Percentiles rank a stretch among this genome's conserved stretches.
Conservation (phyloP, 2,888 invertebrate genomes). For the Tetrapedia diversipes region DNA sequence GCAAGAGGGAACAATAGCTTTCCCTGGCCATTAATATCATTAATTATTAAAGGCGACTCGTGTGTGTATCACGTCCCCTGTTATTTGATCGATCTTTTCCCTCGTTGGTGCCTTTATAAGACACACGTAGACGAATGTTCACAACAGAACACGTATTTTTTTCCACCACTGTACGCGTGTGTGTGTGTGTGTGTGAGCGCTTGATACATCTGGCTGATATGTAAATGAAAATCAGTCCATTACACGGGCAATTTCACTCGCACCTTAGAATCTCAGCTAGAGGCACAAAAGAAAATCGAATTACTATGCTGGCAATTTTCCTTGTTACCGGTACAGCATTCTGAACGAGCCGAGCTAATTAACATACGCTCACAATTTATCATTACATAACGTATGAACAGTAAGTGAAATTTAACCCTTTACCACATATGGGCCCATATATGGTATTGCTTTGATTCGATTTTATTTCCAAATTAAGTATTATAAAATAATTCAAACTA, state of each 20-base stretch:
- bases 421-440: no score
- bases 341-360: neutral
- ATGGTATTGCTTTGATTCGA: no score
- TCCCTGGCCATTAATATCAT: conserved; percentile 54
- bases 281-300: conserved; percentile 8
- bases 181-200: no score
- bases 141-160: no score
- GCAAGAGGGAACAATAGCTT: conserved; percentile 56
- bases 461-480: no score
- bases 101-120: neutral
- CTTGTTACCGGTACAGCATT: neutral
- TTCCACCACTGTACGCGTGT: no score
- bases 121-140: no score
- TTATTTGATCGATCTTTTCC: conserved; percentile 30
- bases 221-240: conserved; percentile 43
- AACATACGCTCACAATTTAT: neutral
- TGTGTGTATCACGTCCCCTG: neutral
- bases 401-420: neutral
- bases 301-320: conserved; percentile 13
- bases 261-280: neutral
- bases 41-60: conserved; percentile 40
- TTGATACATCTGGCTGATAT: conserved; percentile 20
- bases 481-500: no score
- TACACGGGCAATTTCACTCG: conserved; percentile 33
- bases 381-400: neutral